phyloP scores from a whole-genome alignment of 30 jellyfish, hydroid and myxozoan species.

The Aurelia aurita complex sp. Pacific region DNA sequence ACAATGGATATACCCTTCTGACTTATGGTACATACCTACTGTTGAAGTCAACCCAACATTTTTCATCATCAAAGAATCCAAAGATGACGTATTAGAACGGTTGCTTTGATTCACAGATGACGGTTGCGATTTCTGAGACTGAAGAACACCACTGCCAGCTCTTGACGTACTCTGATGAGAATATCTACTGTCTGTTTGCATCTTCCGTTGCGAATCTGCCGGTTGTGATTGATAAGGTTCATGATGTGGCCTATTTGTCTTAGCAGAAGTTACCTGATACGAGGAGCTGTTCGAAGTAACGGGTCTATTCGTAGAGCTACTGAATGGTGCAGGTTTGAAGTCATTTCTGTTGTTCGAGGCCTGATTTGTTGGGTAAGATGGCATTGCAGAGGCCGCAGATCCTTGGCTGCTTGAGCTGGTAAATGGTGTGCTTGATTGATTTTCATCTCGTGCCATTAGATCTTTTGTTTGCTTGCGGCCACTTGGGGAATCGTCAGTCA shows the following conservation, averaged over 20 bases:
- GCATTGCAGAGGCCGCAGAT: neutral
- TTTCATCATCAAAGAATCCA: conserved; percentile 60
- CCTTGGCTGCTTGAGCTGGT: neutral
- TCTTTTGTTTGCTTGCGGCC: neutral
- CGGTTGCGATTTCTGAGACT: conserved; percentile 4
- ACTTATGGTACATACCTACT: neutral
- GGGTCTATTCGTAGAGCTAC: too few relatives aligned
- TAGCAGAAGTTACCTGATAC: too few relatives aligned
- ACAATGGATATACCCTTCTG: too few relatives aligned
- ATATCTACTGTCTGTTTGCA: neutral
- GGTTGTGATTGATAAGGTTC: neutral
- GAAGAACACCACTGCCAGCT: conserved; percentile 3
- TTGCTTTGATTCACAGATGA: neutral
- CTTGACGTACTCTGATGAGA: neutral
- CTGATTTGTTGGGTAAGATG: neutral
- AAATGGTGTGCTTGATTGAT: neutral
- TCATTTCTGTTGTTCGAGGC: too few relatives aligned
- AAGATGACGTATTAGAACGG: conserved; percentile 4
- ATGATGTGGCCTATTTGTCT: too few relatives aligned
- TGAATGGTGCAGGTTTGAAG: too few relatives aligned
- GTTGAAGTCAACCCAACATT: conserved; percentile 35
- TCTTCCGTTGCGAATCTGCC: neutral
- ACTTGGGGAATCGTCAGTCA: conserved; percentile 18
- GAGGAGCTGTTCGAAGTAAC: too few relatives aligned
- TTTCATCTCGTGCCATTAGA: neutral